Conservation (phyloP, 64 coral and sea anemone species). For the Astreopora myriophthalma region DNA sequence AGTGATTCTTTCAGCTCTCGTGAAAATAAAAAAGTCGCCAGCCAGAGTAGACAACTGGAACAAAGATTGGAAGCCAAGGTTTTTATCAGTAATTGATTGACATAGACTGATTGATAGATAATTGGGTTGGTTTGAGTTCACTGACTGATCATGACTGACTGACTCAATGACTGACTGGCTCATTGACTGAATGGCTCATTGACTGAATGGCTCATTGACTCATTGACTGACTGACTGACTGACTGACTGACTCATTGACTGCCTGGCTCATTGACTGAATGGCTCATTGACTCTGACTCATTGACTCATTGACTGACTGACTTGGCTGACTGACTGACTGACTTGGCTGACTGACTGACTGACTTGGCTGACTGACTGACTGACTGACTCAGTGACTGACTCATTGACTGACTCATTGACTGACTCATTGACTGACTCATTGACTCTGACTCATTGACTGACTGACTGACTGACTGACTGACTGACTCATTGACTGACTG, state of each 20-base stretch:
- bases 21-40: slow-evolving; percentile 63
- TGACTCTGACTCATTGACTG: no score
- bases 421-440: no score
- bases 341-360: no score
- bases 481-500: no score
- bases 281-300: not conserved
- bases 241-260: not conserved
- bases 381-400: no score
- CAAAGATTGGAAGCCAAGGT: slow-evolving; percentile 68
- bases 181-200: not conserved
- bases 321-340: no score
- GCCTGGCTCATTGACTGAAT: not conserved
- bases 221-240: not conserved
- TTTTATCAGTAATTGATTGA: not conserved
- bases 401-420: no score
- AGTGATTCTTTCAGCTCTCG: slow-evolving; percentile 40
- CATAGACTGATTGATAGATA: not conserved
- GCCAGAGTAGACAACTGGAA: slow-evolving; percentile 51
- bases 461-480: no score
- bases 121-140: no score
- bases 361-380: no score
- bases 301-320: not conserved
- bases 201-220: not conserved
- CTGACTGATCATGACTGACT: not conserved
- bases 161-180: not conserved